A percentile compares a stretch with the other conserved stretches of the same genome.
Evolutionary conservation across 1,140 invertebrate genomes (phyloP).

Genomic region (Apis mellifera): Amel_HAv3.1 CM009942.2:7676001-7676500

Average conservation of each 20-base stretch:
- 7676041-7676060: slow-evolving; percentile 61
- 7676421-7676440: slow-evolving; percentile 18
- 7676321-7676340: slow-evolving; percentile 11
- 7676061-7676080: slow-evolving; percentile 64
- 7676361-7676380: slow-evolving; percentile 6
- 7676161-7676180: slow-evolving; percentile 3
- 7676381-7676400: not conserved
- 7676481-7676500: not conserved
- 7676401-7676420: slow-evolving; percentile 3
- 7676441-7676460: not conserved
- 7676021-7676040: slow-evolving; percentile 49
- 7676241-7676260: not conserved
- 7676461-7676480: not conserved
- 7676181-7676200: slow-evolving; percentile 18
- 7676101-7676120: slow-evolving; percentile 57
- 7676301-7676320: not conserved
- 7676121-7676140: slow-evolving; percentile 1
- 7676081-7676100: slow-evolving; percentile 63
- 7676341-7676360: not conserved
- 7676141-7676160: slow-evolving; percentile 14
- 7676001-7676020: slow-evolving; percentile 52
- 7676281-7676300: slow-evolving; percentile 1
- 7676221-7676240: not conserved
- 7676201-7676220: not conserved
- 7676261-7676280: not conserved